phyloP scores from a whole-genome alignment of 64 coral and sea anemone genomes.

The Montipora cactus region DNA sequence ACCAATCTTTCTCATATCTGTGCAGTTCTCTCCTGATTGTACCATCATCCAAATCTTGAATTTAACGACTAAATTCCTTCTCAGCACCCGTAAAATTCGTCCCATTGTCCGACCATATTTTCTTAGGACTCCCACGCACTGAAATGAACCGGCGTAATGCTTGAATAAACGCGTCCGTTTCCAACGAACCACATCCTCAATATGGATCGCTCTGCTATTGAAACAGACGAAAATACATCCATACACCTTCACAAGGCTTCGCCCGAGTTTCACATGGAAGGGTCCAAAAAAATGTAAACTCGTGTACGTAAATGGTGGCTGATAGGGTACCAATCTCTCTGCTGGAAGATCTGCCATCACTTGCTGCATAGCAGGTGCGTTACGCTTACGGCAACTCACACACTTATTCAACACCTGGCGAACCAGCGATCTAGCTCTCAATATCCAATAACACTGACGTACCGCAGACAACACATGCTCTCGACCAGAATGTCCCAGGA shows the following conservation, averaged over 20 bases:
- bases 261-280: constrained; percentile 38
- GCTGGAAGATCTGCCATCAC: constrained; percentile 15
- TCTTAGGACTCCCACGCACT: neutral
- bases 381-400: no score
- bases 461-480: no score
- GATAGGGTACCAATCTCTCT: constrained; percentile 43
- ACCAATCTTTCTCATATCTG: no score
- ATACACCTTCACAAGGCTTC: constrained; percentile 28
- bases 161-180: neutral
- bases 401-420: no score
- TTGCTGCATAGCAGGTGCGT: no score
- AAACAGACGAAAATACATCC: constrained; percentile 61
- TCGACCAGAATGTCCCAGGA: no score
- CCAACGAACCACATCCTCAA: constrained; percentile 59
- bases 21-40: no score
- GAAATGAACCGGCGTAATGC: no score
- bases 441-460: no score
- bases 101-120: constrained; percentile 48
- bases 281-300: constrained; percentile 58
- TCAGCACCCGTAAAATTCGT: constrained; percentile 45
- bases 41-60: neutral
- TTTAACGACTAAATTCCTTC: neutral
- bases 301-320: constrained; percentile 53
- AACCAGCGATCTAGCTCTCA: no score
- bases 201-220: constrained; percentile 42